These are phyloP conservation scores for Perccottus glenii DNA, from an alignment of 2,113 vertebrate genomes.

Conservation along the genomic window DNA sequence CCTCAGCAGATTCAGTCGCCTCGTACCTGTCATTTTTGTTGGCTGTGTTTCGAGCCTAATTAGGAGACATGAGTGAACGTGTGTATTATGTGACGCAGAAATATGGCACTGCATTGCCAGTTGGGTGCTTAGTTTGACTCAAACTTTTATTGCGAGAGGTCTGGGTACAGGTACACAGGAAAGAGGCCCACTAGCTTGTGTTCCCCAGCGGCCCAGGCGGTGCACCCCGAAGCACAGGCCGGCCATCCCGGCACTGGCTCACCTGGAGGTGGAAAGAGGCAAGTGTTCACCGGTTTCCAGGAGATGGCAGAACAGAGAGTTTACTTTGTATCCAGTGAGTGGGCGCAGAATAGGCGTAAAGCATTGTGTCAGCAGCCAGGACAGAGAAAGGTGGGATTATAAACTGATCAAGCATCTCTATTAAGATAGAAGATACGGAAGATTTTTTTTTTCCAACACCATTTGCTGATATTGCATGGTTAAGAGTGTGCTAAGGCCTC, in stretches of 20 bases:
- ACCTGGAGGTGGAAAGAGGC: slow-evolving; percentile 54
- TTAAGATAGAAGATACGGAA: neutral
- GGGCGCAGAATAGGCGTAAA: slow-evolving; percentile 63
- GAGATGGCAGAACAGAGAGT: slow-evolving; percentile 49
- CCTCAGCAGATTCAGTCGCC: neutral
- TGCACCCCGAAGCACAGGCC: slow-evolving; percentile 38
- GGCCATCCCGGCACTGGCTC: slow-evolving; percentile 42
- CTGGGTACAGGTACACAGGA: neutral
- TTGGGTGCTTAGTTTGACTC: neutral
- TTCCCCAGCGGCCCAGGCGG: slow-evolving; percentile 11
- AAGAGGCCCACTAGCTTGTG: slow-evolving; percentile 12
- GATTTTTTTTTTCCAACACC: neutral
- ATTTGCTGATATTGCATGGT: neutral
- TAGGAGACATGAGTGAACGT: slow-evolving; percentile 14
- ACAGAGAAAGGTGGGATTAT: slow-evolving; percentile 29
- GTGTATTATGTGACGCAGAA: slow-evolving; percentile 59
- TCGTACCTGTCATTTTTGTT: slow-evolving; percentile 41
- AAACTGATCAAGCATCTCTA: slow-evolving; percentile 30
- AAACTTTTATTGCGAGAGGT: slow-evolving; percentile 4
- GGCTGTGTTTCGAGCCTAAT: slow-evolving; percentile 33
- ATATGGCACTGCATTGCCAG: slow-evolving; percentile 34
- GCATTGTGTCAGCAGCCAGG: slow-evolving; percentile 41
- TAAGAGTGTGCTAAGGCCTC: slow-evolving; percentile 34
- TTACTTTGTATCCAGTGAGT: slow-evolving; percentile 50
- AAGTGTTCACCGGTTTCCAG: slow-evolving; percentile 51